Conservation (phyloP, 2,888 invertebrate genomes). For the Crocallis elinguaria region DNA sequence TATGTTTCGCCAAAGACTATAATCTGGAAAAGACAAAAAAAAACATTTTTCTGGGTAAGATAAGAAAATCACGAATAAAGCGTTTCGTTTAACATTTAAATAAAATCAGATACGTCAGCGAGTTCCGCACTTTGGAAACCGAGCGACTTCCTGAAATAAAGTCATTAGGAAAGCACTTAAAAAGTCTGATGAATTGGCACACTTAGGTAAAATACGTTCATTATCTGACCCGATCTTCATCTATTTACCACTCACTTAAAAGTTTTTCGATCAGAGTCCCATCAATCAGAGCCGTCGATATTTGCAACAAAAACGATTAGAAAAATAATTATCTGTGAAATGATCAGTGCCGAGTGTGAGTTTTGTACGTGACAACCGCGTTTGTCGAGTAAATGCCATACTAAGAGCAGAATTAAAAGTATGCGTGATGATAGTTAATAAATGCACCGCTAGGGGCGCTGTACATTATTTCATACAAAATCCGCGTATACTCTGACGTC, state of each 20-base stretch:
- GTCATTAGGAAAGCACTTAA: slow-evolving; percentile 4
- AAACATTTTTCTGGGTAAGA: no score
- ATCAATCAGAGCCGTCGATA: slow-evolving; percentile 22
- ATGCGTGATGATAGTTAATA: no score
- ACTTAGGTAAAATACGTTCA: slow-evolving; percentile 1
- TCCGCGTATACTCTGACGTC: no score
- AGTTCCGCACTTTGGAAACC: neutral
- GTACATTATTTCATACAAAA: no score
- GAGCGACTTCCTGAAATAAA: neutral
- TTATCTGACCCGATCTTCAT: slow-evolving; percentile 7
- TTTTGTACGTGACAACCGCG: no score
- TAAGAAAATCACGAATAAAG: no score
- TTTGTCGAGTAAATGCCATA: no score
- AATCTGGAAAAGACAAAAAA: no score
- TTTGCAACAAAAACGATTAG: slow-evolving; percentile 17
- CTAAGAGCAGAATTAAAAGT: no score
- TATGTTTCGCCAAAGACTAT: no score
- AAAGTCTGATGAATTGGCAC: slow-evolving; percentile 3
- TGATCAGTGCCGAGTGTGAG: neutral
- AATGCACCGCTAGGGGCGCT: no score
- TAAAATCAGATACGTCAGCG: neutral
- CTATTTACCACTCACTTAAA: slow-evolving; percentile 32
- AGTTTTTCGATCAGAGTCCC: slow-evolving; percentile 29
- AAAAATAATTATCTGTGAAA: slow-evolving; percentile 2
- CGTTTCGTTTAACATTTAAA: no score